Conservation (phyloP, 2,113 vertebrate species). For the Leptodactylus fuscus region DNA sequence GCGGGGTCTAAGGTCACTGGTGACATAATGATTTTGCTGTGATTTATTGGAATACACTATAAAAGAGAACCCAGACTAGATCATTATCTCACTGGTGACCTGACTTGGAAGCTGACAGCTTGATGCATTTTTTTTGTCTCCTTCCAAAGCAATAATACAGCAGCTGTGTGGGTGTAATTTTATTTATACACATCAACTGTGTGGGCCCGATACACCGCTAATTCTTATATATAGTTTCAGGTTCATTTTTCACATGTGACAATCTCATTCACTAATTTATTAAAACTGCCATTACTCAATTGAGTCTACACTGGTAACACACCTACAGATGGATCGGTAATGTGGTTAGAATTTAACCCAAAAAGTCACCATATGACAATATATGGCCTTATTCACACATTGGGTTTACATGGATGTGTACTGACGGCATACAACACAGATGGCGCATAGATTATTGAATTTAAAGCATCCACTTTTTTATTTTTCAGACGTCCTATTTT, state of each 20-base stretch:
- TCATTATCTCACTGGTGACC: constrained; percentile 39
- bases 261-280: background rate
- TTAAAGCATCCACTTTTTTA: no score
- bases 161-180: background rate
- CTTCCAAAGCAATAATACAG: background rate
- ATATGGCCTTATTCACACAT: no score
- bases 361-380: background rate
- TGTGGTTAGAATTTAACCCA: background rate
- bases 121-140: constrained; percentile 23
- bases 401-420: no score
- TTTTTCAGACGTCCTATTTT: no score
- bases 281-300: background rate
- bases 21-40: constrained; percentile 28
- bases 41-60: constrained; percentile 10
- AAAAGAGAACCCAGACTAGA: constrained; percentile 3
- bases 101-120: constrained; percentile 14
- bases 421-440: no score
- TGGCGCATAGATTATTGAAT: no score
- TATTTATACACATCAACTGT: constrained; percentile 13
- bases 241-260: background rate
- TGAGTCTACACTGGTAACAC: background rate
- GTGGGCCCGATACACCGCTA: background rate
- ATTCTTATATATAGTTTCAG: background rate
- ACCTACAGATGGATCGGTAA: background rate
- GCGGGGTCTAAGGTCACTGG: constrained; percentile 1